Evolutionary conservation across 2,113 vertebrate species (phyloP), one percentile per base, ranked within the genome.

Genomic region (Bubo bubo): DNA sequence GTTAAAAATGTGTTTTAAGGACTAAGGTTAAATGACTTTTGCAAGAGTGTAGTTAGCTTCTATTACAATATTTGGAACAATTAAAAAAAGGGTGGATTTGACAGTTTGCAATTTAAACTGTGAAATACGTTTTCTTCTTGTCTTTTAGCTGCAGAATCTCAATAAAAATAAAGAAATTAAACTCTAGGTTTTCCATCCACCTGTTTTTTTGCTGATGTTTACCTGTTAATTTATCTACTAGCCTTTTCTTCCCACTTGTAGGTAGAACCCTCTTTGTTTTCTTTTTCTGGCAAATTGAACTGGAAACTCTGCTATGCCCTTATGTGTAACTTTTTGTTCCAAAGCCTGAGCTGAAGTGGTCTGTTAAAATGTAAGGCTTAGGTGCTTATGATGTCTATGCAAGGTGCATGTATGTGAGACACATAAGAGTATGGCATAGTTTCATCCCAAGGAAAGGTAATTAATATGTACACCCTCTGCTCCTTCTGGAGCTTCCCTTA

Each of bases 1-100:
- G 72, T 91, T 91, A 91, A 80, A 86, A 95, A 93, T 90, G 90
- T 79, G 47, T 23, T 52, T 90, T 67, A 70, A n/a, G 79, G 59
- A 81, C n/a, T 59, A 4, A 80, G 94, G 41, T 9, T 9, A 76
- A 49, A 86, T 86, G 43, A 88, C 45, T 90, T 90, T 64, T 94
- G 34, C 49, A 91, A 63, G 68, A 45, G 39, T 5, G 0, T 67
- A 59, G 88, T 95, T 94, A 87, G 37, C 22, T 84, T 86, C 55
- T 75, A 1, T 68, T 95, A 55, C 30, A 88, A 21, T 50, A 67
- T 39, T 59, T 91, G 50, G 21, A 92, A 59, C 41, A 72, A 72
- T 52, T 74, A 35, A 75, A 76, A 76, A 76, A 70, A 77, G 62
- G 27, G 28, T 58, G 23, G 35, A 60, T 67, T 81, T 96, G 47